Evolutionary conservation across 2,113 vertebrate species (phyloP), one percentile per base, ranked within the genome.

Genomic region (Python bivittatus): DNA sequence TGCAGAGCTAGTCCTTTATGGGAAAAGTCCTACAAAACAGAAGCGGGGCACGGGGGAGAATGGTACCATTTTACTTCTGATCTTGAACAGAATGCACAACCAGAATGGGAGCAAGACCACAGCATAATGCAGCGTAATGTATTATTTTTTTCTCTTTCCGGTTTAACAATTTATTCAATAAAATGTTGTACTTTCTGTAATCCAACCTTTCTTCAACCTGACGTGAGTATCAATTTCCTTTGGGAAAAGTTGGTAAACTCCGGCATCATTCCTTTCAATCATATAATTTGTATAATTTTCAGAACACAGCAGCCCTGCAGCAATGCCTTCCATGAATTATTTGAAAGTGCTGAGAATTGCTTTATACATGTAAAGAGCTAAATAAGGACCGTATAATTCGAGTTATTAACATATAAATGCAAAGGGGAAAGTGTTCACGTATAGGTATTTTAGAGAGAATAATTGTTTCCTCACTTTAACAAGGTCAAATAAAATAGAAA

Each of bases 281-380:
- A 20, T 87, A 93, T 95, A 92, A 96, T 95, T 94, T 96, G 95
- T 95, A 48, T 94, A 53, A 94, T 94, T 95, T 97, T 92, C 94
- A 93, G 95, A 94, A 95, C 44, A 88, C 20, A 88, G 92, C 42
- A 95, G 86, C 93, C 93, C 96, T 93, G 88, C 90, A 96, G 93
- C 84, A 79, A 94, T 96, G 93, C 88, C 93, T 93, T 61, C 86
- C 61, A 88, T 94, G 90, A 97, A 95, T 96, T 96, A 96, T 95
- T 96, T 72, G 97, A 95, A 97, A 94, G 90, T 88, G 58, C 94
- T 92, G 93, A 96, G 93, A 95, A 96, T 88, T 95, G 87, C 94
- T 96, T 96, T 94, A 86, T 95, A 64, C 86, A 44, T 95, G 89
- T 92, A 94, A 97, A 94, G 88, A 95, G 79, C 92, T 92, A 97